These are phyloP conservation scores for Drosophila subpulchrella DNA, from an alignment of 1,140 invertebrate genomes.

Conservation along the genomic window DNA sequence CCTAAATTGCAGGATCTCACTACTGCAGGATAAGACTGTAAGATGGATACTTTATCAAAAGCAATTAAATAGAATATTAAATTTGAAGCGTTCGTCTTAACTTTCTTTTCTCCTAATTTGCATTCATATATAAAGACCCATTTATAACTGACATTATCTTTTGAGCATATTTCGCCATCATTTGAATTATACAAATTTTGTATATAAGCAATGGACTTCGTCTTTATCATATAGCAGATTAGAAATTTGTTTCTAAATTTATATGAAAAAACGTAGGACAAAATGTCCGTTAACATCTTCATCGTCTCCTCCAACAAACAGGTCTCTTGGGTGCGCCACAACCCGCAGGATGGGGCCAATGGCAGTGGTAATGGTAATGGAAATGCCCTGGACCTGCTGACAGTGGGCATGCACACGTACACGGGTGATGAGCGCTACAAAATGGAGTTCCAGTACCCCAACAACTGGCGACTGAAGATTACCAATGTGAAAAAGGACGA, in stretches of 20 bases:
- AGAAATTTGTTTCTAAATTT: no score
- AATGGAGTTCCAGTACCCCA: conserved; percentile 91
- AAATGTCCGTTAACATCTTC: no score
- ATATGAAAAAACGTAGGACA: no score
- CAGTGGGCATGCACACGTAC: conserved; percentile 89
- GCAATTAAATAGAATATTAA: no score
- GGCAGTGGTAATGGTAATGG: conserved; percentile 81
- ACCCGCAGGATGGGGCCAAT: conserved; percentile 86
- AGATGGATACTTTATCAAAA: conserved; percentile 87
- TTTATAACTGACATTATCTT: no score
- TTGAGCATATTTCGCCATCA: no score
- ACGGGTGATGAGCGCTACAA: conserved; percentile 90
- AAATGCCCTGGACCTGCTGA: conserved; percentile 88
- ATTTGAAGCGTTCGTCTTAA: no score
- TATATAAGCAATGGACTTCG: no score
- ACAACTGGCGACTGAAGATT: conserved; percentile 91
- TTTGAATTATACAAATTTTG: no score
- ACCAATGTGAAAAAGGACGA: conserved; percentile 89
- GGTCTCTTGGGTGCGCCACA: conserved; percentile 90
- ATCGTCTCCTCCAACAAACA: not conserved
- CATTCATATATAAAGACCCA: no score
- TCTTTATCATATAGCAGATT: no score
- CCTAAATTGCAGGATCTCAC: conserved; percentile 92
- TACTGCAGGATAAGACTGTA: conserved; percentile 94
- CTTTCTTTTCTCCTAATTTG: no score